Percentiles rank a stretch among this genome's conserved stretches.
These are phyloP conservation scores for Plagodis pulveraria DNA, from an alignment of 2,888 invertebrate genomes.

Conservation along the genomic window DNA sequence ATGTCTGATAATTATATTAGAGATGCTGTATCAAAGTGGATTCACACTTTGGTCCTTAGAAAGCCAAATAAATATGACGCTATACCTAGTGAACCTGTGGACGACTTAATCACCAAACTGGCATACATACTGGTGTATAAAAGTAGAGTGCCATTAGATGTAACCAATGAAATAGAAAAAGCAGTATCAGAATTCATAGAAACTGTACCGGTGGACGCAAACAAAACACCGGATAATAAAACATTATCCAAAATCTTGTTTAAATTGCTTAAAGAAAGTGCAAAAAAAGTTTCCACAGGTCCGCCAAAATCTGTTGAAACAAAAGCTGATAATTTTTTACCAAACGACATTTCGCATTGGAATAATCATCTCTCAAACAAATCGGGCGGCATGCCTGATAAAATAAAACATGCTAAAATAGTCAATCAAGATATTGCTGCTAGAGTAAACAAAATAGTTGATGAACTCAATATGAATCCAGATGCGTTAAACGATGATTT, in stretches of 20 bases:
- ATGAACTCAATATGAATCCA: no score
- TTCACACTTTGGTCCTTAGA: slow-evolving; percentile 1
- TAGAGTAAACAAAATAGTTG: no score
- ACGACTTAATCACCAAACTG: slow-evolving; percentile 9
- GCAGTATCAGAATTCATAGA: slow-evolving; percentile 11
- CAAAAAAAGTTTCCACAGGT: no score
- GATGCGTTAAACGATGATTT: no score
- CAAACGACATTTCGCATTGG: no score
- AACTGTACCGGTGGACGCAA: background rate
- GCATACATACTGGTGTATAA: slow-evolving; percentile 8
- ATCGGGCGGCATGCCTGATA: no score
- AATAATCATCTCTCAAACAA: no score
- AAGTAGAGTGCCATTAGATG: slow-evolving; percentile 1
- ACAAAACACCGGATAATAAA: background rate
- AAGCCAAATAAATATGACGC: background rate
- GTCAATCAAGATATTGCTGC: no score
- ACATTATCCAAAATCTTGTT: background rate
- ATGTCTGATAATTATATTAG: slow-evolving; percentile 6
- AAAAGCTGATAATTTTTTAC: no score
- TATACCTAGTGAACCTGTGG: slow-evolving; percentile 8
- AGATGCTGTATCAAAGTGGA: slow-evolving; percentile 14
- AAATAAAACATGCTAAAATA: no score
- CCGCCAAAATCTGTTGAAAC: no score
- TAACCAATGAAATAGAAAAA: slow-evolving; percentile 10
- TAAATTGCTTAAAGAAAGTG: no score